These are phyloP conservation scores for Drosophila picticornis DNA, from an alignment of 2,888 invertebrate species.

Conservation along the genomic window DNA sequence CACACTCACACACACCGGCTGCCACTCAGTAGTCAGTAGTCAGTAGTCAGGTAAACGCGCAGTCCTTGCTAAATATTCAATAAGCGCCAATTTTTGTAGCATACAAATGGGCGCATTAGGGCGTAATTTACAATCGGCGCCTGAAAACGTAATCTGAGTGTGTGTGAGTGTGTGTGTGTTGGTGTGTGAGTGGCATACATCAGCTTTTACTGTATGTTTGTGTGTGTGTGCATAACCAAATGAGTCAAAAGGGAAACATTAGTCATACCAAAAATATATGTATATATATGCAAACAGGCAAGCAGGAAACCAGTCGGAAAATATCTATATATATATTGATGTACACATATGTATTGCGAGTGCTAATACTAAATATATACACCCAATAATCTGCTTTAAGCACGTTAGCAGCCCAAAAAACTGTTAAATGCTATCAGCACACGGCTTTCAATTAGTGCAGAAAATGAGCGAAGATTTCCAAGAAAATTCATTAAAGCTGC, in stretches of 20 bases:
- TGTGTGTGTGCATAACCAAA: constrained; percentile 59
- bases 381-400: constrained; percentile 49
- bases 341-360: neutral
- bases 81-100: constrained; percentile 81
- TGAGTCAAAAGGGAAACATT: constrained; percentile 81
- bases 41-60: constrained; percentile 52
- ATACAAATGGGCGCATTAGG: constrained; percentile 81
- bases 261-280: constrained; percentile 63
- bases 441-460: constrained; percentile 74
- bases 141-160: constrained; percentile 40
- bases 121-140: constrained; percentile 77
- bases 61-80: constrained; percentile 77
- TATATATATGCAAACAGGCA: constrained; percentile 14
- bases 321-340: constrained; percentile 6
- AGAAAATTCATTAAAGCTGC: constrained; percentile 64
- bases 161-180: constrained; percentile 15
- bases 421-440: constrained; percentile 63
- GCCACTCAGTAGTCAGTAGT: constrained; percentile 9
- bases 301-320: constrained; percentile 12
- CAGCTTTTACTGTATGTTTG: constrained; percentile 14
- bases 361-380: neutral
- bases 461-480: constrained; percentile 42
- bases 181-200: constrained; percentile 40
- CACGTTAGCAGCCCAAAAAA: constrained; percentile 36
- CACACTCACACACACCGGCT: neutral